These are phyloP conservation scores for Arizona elegans DNA, from an alignment of 2,113 vertebrate genomes.

Conservation along the genomic window DNA sequence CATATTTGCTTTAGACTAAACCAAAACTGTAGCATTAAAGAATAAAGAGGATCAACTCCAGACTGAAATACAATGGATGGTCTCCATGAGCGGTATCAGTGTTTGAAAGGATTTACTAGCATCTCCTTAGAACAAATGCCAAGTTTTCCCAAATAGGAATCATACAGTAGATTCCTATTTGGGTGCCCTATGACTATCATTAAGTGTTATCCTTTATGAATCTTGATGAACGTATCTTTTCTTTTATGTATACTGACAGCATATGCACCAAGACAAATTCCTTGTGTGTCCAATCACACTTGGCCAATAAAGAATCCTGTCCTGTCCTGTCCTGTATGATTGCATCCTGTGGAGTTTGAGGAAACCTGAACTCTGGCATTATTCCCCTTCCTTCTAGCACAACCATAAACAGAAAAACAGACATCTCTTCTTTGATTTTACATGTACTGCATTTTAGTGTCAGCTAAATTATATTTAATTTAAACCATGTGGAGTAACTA, in stretches of 20 bases:
- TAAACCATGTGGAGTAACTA: no score
- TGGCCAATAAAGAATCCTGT: no score
- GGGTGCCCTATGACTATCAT: no score
- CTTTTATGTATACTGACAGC: no score
- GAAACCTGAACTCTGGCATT: not conserved
- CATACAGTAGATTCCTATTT: not conserved
- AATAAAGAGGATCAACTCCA: not conserved
- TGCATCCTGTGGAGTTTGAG: not conserved
- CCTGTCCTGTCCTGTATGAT: not conserved
- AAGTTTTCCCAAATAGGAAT: not conserved
- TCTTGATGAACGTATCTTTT: no score
- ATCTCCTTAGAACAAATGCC: not conserved
- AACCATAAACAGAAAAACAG: not conserved
- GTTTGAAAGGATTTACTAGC: not conserved
- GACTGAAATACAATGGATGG: not conserved
- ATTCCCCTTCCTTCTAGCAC: not conserved
- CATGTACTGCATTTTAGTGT: not conserved
- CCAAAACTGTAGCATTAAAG: not conserved
- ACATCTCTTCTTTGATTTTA: not conserved
- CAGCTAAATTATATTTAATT: no score
- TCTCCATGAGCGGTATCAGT: not conserved
- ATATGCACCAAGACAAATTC: no score
- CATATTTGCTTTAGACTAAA: not conserved
- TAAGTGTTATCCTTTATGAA: no score
- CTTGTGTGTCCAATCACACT: no score